These are phyloP conservation scores for Amphiduros pacificus DNA, from an alignment of 2,888 invertebrate genomes.

Conservation along the genomic window DNA sequence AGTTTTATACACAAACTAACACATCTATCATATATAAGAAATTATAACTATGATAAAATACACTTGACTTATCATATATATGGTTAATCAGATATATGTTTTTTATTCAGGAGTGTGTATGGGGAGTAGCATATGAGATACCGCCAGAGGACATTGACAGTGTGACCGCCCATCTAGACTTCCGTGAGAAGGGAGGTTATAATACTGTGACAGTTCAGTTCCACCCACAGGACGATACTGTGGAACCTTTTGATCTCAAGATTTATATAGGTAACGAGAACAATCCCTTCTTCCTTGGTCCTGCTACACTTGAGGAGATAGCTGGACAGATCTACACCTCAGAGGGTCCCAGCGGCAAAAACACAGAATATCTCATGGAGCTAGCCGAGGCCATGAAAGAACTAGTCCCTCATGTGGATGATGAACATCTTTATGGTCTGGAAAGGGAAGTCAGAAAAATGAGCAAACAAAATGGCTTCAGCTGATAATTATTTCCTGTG, in stretches of 20 bases:
- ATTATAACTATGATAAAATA: too few species aligned
- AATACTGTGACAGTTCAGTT: slow-evolving; percentile 73
- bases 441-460: slow-evolving; percentile 66
- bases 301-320: slow-evolving; percentile 75
- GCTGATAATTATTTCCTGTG: too few species aligned
- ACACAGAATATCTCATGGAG: slow-evolving; percentile 88
- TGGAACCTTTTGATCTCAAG: slow-evolving; percentile 69
- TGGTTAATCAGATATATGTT: too few species aligned
- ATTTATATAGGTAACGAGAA: slow-evolving; percentile 81
- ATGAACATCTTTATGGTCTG: slow-evolving; percentile 76
- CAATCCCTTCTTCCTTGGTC: slow-evolving; percentile 80
- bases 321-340: slow-evolving; percentile 75
- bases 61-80: too few species aligned
- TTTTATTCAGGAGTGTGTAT: slow-evolving; percentile 69
- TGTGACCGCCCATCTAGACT: slow-evolving; percentile 82
- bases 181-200: slow-evolving; percentile 92
- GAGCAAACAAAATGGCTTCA: slow-evolving; percentile 3
- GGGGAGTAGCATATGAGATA: slow-evolving; percentile 92
- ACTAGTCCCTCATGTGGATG: slow-evolving; percentile 70
- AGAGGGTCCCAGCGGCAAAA: slow-evolving; percentile 83
- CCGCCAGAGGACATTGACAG: slow-evolving; percentile 66
- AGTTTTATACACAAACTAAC: too few species aligned
- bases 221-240: slow-evolving; percentile 64
- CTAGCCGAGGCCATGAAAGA: slow-evolving; percentile 77
- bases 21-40: too few species aligned